Base-by-base conservation (phyloP, 2,113 vertebrate genomes). In the Rhinopomastus cyanomelas region DNA sequence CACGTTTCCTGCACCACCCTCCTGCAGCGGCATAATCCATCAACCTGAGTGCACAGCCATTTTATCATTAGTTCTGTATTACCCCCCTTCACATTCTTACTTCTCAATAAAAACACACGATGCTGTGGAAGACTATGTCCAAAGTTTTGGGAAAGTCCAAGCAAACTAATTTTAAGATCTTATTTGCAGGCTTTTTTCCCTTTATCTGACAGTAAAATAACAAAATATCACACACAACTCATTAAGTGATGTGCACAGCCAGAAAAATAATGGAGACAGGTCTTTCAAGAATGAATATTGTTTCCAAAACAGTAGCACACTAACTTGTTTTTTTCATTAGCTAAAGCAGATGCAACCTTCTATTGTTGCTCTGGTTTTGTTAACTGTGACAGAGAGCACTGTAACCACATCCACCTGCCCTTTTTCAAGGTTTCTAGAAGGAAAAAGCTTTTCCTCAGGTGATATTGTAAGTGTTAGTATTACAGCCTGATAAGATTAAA, bases 41-140 rank as follows among this genome's bases (percentile, higher is more conserved):
- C 55, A 23, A 62, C 9, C 13, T 30, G 13, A 46, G 3, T 4
- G 4, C 12, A 5, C 2, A 7, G 11, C 4, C 27, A 29, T 2
- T 3, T 57, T 77, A 59, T 69, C 36, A 49, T 16, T 79, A 17
- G 36, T 79, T 44, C 21, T 72, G 3, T 62, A 46, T 46, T 75
- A 23, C 4, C 36, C 6, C 4, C 11, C 14, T 77, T 11, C 9
- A 66, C 11, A 51, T 4, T 77, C 2, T 5, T 68, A 34, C 16
- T 65, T 86, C 48, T 11, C 15, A 55, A 26, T 6, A 49, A 3
- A 55, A 25, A 36, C 5, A 32, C 9, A 13, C 12, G 27, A 39
- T 27, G 6, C 16, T 12, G 8, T 42, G 22, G 22, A 5, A 39
- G 7, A 77, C 4, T 29, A 25, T 8, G 4, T 52, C 9, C 27